Evolutionary conservation across 35 echinoderm and acorn worm species (phyloP).

Genomic region (Ophioderma brevispina): DNA sequence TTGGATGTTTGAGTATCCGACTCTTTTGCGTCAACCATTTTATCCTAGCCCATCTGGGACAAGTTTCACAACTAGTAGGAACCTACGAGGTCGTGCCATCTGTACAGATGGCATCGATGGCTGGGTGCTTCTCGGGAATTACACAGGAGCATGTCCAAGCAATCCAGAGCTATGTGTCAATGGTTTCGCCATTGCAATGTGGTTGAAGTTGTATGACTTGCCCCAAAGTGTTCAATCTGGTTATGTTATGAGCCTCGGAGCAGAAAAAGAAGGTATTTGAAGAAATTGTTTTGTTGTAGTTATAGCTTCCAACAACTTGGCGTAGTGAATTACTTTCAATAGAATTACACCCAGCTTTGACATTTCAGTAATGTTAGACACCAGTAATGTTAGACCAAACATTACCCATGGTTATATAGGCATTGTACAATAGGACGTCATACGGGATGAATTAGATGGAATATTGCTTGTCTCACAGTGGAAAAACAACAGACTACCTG

Average conservation of each 20-base stretch:
- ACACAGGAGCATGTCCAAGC: slow-evolving; percentile 29
- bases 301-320: too few relatives aligned
- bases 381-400: too few relatives aligned
- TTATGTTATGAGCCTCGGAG: slow-evolving; percentile 68
- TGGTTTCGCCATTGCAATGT: slow-evolving; percentile 70
- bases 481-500: too few relatives aligned
- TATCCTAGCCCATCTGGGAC: slow-evolving; percentile 3
- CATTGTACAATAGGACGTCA: too few relatives aligned
- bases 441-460: too few relatives aligned
- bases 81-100: slow-evolving; percentile 27
- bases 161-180: slow-evolving; percentile 52
- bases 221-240: neutral
- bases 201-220: slow-evolving; percentile 46
- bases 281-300: too few relatives aligned
- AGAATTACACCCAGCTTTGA: too few relatives aligned
- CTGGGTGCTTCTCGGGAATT: slow-evolving; percentile 33
- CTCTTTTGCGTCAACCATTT: neutral
- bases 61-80: neutral
- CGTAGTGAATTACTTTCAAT: too few relatives aligned
- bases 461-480: too few relatives aligned
- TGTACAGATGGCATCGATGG: slow-evolving; percentile 36
- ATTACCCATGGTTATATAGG: too few relatives aligned
- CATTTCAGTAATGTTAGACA: too few relatives aligned
- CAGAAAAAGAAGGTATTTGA: slow-evolving; percentile 57
- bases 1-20: slow-evolving; percentile 57